Evolutionary conservation across 2,113 vertebrate genomes (phyloP).

Genomic region (Prolemur simus): DNA sequence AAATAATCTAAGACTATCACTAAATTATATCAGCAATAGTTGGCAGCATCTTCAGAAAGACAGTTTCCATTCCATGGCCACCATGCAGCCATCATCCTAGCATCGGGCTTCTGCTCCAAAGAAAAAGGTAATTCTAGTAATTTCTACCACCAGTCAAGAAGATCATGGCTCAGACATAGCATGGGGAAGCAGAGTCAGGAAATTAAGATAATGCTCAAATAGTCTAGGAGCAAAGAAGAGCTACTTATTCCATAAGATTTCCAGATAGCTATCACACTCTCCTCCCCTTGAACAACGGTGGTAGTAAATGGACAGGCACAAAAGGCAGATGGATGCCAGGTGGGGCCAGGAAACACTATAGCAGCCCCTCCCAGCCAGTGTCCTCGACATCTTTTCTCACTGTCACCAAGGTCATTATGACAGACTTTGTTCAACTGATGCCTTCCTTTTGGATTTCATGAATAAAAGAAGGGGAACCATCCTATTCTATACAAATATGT

Average conservation of each 20-base stretch:
- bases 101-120: conserved; percentile 90
- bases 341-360: conserved; percentile 87
- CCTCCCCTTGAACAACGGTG: conserved; percentile 85
- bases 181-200: conserved; percentile 92
- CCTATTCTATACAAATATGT: too few relatives aligned
- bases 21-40: not conserved
- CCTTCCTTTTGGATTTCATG: conserved; percentile 81
- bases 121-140: conserved; percentile 88
- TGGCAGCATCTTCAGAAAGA: not conserved
- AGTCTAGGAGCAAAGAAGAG: conserved; percentile 86
- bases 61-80: not conserved
- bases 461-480: conserved; percentile 90
- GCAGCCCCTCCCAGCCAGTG: conserved; percentile 90
- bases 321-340: conserved; percentile 89
- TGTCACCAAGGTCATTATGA: conserved; percentile 86
- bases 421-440: conserved; percentile 85
- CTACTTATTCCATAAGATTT: conserved; percentile 89
- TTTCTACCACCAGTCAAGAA: conserved; percentile 89
- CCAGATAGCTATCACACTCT: conserved; percentile 91
- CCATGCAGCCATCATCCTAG: not conserved
- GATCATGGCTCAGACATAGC: conserved; percentile 91
- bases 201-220: conserved; percentile 92
- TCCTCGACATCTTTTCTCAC: conserved; percentile 89
- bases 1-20: not conserved
- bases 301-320: conserved; percentile 91